A percentile compares a stretch with the other conserved stretches of the same genome.
These are phyloP conservation scores for Sprattus sprattus DNA, from an alignment of 2,113 vertebrate species.

Conservation along the genomic window DNA sequence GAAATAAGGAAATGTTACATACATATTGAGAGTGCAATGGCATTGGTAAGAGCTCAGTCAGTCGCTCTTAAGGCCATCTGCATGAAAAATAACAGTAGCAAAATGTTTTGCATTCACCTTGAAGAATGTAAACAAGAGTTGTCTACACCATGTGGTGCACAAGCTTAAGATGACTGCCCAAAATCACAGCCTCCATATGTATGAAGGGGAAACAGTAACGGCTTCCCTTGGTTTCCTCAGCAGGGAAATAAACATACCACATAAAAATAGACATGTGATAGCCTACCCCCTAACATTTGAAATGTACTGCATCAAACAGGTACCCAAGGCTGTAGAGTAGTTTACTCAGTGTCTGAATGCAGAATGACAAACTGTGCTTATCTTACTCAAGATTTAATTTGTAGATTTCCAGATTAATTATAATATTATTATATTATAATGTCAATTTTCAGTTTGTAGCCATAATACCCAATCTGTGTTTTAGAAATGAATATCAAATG, in stretches of 20 bases:
- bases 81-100: background rate
- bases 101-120: slow-evolving; percentile 33
- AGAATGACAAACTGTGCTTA: too few species aligned
- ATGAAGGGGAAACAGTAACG: background rate
- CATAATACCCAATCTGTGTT: too few species aligned
- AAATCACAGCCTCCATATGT: slow-evolving; percentile 40
- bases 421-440: too few species aligned
- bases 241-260: background rate
- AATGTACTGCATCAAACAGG: too few species aligned
- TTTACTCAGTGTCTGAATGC: too few species aligned
- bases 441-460: too few species aligned
- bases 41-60: background rate
- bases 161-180: slow-evolving; percentile 23
- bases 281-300: too few species aligned
- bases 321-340: too few species aligned
- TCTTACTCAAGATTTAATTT: too few species aligned
- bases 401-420: too few species aligned
- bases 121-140: background rate
- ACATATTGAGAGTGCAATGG: background rate
- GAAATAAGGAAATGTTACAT: background rate
- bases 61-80: background rate
- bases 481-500: too few species aligned
- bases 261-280: background rate
- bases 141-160: background rate
- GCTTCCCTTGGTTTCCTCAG: background rate